These are phyloP conservation scores for Nasonovia ribisnigri DNA, from an alignment of 2,888 invertebrate genomes.

Conservation along the genomic window DNA sequence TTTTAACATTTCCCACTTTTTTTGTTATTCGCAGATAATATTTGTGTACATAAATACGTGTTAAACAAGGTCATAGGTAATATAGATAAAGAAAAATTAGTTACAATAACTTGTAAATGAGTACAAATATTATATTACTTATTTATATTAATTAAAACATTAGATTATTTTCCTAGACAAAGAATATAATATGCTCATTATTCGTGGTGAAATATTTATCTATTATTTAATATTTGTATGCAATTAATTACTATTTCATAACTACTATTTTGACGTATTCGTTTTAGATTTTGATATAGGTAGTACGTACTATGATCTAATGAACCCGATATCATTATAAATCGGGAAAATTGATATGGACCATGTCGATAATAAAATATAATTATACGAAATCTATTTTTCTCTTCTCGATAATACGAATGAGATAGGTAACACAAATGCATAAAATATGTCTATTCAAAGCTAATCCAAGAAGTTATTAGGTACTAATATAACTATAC, in stretches of 20 bases:
- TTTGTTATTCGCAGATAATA: constrained; percentile 27
- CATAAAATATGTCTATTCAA: background rate
- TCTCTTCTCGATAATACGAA: background rate
- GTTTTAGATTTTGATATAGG: background rate
- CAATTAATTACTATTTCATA: background rate
- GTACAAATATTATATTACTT: background rate
- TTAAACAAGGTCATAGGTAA: constrained; percentile 58
- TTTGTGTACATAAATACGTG: constrained; percentile 41
- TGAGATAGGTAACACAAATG: background rate
- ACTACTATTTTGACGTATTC: background rate
- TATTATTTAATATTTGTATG: background rate
- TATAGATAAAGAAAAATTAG: constrained; percentile 51
- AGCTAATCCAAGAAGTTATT: background rate
- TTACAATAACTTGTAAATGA: constrained; percentile 16
- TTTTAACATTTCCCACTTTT: constrained; percentile 37
- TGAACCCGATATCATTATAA: background rate
- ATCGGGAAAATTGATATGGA: background rate
- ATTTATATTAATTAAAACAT: constrained; percentile 32
- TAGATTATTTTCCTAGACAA: constrained; percentile 34
- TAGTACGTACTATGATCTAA: background rate
- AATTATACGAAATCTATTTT: background rate
- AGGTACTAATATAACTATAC: background rate
- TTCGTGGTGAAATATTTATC: background rate
- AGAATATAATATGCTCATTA: constrained; percentile 11
- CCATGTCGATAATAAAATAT: background rate